phyloP scores from a whole-genome alignment of 2,113 vertebrate genomes.

The Engraulis encrasicolus region DNA sequence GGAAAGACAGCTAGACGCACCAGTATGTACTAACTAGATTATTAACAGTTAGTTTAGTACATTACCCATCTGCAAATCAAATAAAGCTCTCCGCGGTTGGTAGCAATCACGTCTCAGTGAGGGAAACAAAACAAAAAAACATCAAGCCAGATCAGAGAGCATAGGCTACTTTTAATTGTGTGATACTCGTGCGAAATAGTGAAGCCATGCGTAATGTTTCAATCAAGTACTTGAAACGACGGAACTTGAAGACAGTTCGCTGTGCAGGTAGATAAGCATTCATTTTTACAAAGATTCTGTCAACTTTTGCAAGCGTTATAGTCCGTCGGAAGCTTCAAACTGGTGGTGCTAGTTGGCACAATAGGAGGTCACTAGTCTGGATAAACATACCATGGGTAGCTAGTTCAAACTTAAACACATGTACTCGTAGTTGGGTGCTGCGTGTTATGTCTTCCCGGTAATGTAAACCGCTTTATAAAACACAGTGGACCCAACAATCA shows the following conservation, averaged over 20 bases:
- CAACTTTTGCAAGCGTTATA: not conserved
- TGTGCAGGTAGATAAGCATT: not conserved
- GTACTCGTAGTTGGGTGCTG: not conserved
- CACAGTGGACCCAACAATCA: not conserved
- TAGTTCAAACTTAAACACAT: not conserved
- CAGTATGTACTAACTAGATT: not conserved
- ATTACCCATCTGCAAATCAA: not conserved
- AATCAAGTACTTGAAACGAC: not conserved
- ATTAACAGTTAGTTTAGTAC: not conserved
- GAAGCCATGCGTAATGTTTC: not conserved
- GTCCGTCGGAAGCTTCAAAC: not conserved
- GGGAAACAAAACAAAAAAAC: not conserved
- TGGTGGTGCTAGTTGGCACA: constrained; percentile 7
- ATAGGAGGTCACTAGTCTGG: constrained; percentile 5
- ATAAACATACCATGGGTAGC: not conserved
- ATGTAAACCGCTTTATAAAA: not conserved
- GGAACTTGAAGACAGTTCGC: not conserved
- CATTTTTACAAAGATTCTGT: not conserved
- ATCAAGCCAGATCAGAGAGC: not conserved
- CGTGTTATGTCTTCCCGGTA: not conserved
- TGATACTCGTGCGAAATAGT: not conserved
- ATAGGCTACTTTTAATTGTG: not conserved
- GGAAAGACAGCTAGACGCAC: no score
- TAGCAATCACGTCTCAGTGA: not conserved
- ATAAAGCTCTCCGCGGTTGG: not conserved